phyloP scores from a whole-genome alignment of 35 echinoderm and acorn worm species.

The Ophiothrix spiculata region DNA sequence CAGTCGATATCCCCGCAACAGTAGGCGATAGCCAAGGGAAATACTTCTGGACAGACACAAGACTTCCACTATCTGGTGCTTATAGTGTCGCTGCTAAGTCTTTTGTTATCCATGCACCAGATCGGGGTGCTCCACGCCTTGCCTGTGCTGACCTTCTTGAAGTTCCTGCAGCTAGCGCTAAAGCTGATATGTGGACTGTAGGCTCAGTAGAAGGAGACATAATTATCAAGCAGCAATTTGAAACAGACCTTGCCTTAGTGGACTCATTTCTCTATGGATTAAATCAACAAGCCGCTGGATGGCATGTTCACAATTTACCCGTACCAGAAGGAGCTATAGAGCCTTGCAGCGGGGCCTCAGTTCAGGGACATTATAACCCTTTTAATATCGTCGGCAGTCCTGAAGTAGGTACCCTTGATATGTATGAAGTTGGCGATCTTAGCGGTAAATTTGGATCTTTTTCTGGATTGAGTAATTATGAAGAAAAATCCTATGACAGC shows the following conservation, averaged over 20 bases:
- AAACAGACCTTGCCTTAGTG: slow-evolving; percentile 42
- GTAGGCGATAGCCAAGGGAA: slow-evolving; percentile 53
- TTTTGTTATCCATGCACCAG: slow-evolving; percentile 68
- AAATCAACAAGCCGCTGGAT: slow-evolving; percentile 47
- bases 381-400: slow-evolving; percentile 72
- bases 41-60: slow-evolving; percentile 81
- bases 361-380: slow-evolving; percentile 86
- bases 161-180: slow-evolving; percentile 17
- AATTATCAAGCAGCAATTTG: slow-evolving; percentile 39
- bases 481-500: slow-evolving; percentile 40
- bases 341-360: slow-evolving; percentile 39
- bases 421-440: slow-evolving; percentile 90
- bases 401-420: slow-evolving; percentile 48
- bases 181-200: slow-evolving; percentile 53
- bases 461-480: neutral
- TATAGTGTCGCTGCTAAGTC: slow-evolving; percentile 47
- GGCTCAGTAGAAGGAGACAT: slow-evolving; percentile 48
- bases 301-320: slow-evolving; percentile 87
- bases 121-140: slow-evolving; percentile 43
- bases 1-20: slow-evolving; percentile 33
- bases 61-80: slow-evolving; percentile 70
- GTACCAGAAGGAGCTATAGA: slow-evolving; percentile 40
- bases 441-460: slow-evolving; percentile 85
- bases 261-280: slow-evolving; percentile 41
- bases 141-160: slow-evolving; percentile 66